phyloP scores from a whole-genome alignment of 1,140 invertebrate species.

The Sitodiplosis mosellana region DNA sequence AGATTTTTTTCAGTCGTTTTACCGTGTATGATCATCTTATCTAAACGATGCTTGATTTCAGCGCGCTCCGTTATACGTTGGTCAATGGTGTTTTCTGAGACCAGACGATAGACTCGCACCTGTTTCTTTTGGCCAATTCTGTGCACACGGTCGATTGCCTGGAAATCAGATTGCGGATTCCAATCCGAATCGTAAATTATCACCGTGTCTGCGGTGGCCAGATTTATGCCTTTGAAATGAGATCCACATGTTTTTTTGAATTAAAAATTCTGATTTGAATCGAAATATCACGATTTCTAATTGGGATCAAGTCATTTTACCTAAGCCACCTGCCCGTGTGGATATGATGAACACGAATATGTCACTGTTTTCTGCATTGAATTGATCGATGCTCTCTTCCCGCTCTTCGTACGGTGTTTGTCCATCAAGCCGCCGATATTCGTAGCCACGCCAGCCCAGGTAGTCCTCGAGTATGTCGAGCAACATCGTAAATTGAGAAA shows the following conservation, averaged over 20 bases:
- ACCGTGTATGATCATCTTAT: conserved; percentile 90
- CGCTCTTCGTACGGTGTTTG: conserved; percentile 61
- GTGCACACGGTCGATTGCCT: conserved; percentile 81
- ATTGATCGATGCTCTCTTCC: conserved; percentile 67
- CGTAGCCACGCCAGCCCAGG: conserved; percentile 50
- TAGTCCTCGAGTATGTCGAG: conserved; percentile 73
- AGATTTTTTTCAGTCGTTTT: conserved; percentile 74
- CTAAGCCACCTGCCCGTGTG: conserved; percentile 86
- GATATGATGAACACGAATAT: conserved; percentile 86
- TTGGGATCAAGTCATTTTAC: conserved; percentile 31
- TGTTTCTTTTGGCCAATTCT: conserved; percentile 73
- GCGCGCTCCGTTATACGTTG: conserved; percentile 88
- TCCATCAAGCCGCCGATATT: conserved; percentile 85
- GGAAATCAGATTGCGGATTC: conserved; percentile 76
- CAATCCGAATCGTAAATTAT: conserved; percentile 97
- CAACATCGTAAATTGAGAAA: conserved; percentile 87
- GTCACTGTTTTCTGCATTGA: conserved; percentile 55
- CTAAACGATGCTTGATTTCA: conserved; percentile 81
- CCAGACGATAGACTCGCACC: conserved; percentile 73
- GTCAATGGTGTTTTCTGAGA: conserved; percentile 83
- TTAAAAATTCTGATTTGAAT: too few relatives aligned
- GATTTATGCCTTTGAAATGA: conserved; percentile 71
- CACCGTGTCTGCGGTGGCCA: conserved; percentile 85
- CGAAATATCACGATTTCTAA: too few relatives aligned
- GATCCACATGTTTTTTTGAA: too few relatives aligned